phyloP scores from a whole-genome alignment of 2,888 invertebrate species.

The Cephus spinipes region DNA sequence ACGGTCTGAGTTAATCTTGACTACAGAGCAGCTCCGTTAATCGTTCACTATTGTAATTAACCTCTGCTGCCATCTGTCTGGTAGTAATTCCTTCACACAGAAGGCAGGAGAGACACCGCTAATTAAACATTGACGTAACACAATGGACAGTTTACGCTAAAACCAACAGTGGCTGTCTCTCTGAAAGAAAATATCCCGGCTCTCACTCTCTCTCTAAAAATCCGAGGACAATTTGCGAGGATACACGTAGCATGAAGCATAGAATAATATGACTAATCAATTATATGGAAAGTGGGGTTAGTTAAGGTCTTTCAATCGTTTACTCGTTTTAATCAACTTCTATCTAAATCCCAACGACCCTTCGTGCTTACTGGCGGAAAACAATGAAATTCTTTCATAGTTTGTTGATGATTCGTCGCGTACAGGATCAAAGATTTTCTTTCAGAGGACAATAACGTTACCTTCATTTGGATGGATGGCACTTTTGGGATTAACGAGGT shows the following conservation, averaged over 20 bases:
- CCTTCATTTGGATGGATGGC: neutral
- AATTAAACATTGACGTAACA: neutral
- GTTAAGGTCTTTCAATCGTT: neutral
- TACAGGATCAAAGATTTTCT: neutral
- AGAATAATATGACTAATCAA: neutral
- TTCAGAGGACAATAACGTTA: neutral
- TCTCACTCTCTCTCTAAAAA: constrained; percentile 11
- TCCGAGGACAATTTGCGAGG: neutral
- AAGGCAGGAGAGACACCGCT: neutral
- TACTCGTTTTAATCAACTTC: neutral
- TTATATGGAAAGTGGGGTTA: neutral
- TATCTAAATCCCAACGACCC: neutral
- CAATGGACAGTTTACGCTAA: neutral
- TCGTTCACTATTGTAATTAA: constrained; percentile 28
- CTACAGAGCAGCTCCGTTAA: constrained; percentile 12
- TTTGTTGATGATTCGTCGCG: neutral
- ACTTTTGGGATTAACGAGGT: neutral
- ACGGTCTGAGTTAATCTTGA: neutral
- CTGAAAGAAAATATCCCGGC: neutral
- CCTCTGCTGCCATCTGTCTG: constrained; percentile 19
- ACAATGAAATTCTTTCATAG: neutral
- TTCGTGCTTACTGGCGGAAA: neutral
- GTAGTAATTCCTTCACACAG: neutral
- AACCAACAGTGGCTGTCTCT: neutral
- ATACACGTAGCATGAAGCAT: neutral